Evolutionary conservation across 2,888 invertebrate species (phyloP).

Genomic region (Koerneria pararmatus): DNA sequence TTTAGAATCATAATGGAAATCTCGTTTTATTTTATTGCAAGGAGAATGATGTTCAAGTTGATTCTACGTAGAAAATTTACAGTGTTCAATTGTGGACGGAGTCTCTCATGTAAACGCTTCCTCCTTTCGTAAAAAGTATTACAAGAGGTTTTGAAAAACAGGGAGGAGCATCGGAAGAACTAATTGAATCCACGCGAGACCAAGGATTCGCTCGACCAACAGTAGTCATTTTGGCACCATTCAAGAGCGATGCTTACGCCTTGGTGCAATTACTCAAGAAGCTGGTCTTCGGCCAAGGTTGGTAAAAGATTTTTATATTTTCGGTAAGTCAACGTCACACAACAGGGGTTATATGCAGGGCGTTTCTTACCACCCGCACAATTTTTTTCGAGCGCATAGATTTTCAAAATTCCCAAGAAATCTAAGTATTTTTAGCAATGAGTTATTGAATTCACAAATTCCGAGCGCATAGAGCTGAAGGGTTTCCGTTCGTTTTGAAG

Average conservation of each 20-base stretch:
- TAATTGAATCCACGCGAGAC: constrained; percentile 70
- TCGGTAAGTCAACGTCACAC: constrained; percentile 1
- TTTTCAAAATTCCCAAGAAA: too few species aligned
- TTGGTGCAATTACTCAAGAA: constrained; percentile 57
- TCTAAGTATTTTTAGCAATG: too few species aligned
- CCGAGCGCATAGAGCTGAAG: too few species aligned
- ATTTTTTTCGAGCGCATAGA: too few species aligned
- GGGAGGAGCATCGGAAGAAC: constrained; percentile 36
- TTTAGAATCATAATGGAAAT: too few species aligned
- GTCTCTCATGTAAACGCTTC: constrained; percentile 1
- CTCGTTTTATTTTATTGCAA: too few species aligned
- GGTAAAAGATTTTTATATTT: constrained; percentile 13
- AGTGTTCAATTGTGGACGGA: too few species aligned
- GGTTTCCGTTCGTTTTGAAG: too few species aligned
- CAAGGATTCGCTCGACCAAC: constrained; percentile 90
- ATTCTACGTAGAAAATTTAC: constrained; percentile 8
- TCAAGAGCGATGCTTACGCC: constrained; percentile 75
- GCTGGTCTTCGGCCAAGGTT: constrained; percentile 43
- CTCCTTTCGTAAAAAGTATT: not conserved
- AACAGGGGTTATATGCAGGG: too few species aligned
- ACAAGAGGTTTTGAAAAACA: constrained; percentile 8
- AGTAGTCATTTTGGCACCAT: constrained; percentile 84
- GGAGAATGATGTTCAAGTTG: not conserved
- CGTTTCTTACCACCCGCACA: too few species aligned
- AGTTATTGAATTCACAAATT: too few species aligned